Evolutionary conservation across 1,140 invertebrate genomes (phyloP), one percentile per base, ranked within the genome.

Genomic region (Neoseiulus cucumeris): DNA sequence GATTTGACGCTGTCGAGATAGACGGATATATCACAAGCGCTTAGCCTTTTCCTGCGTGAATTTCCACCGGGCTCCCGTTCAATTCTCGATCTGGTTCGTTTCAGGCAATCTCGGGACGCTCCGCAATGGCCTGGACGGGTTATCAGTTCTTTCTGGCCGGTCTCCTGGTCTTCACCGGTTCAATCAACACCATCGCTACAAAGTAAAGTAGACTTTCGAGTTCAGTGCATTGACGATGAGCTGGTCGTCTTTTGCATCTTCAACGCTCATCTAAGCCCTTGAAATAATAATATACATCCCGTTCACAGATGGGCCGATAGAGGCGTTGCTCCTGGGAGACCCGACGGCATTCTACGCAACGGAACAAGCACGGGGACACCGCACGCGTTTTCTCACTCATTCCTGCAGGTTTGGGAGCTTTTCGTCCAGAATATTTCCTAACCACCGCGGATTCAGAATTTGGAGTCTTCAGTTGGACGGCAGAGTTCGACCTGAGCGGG

Each of bases 181-280:
- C 86, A 29, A 84, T 89, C 55, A 90, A 90, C 73, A 89, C 86
- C 1, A 73, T 90, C n/a, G 84, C 82, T 66, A 87, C 86, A 30
- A 88, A 87, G 84, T 85, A 78, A n/a, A 80, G 80, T 77, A 64
- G 25, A 42, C 33, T 67, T 30, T 29, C 42, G 6, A n/a, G 29
- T 55, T 12, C 14, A 42, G 7, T 65, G 14, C n/a, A n/a, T n/a
- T n/a, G n/a, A n/a, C n/a, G n/a, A n/a, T n/a, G n/a, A n/a, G n/a
- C n/a, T n/a, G n/a, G n/a, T n/a, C n/a, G n/a, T n/a, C n/a, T n/a
- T n/a, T 47, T 47, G 14, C 14, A 18, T 6, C 5, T 7, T 4
- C 45, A 47, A 14, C 28, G 20, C 28, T 4, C 45, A 47, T 25
- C 28, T 47, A 14, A 7, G 20, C 18, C 20, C 14, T 47, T 47